phyloP scores from a whole-genome alignment of 1,140 invertebrate species.

The Ylistrum balloti region DNA sequence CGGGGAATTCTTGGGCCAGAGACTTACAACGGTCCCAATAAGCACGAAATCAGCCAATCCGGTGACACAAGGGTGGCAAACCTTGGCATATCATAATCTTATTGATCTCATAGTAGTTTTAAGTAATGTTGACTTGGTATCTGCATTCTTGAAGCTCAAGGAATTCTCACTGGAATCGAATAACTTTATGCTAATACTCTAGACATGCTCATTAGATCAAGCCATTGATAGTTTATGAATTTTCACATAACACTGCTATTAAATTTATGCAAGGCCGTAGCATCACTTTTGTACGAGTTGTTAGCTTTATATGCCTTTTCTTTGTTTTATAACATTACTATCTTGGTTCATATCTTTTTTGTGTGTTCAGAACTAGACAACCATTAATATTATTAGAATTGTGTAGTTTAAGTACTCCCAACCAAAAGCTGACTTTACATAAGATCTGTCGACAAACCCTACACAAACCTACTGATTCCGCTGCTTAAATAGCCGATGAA shows the following conservation, averaged over 20 bases:
- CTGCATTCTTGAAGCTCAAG: not conserved
- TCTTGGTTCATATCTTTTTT: too few species aligned
- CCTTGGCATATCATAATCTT: not conserved
- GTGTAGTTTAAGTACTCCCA: too few species aligned
- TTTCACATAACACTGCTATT: not conserved
- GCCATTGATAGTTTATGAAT: not conserved
- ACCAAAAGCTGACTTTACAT: too few species aligned
- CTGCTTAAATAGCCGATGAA: too few species aligned
- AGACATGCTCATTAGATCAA: conserved; percentile 14
- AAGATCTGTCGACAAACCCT: too few species aligned
- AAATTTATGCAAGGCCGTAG: not conserved
- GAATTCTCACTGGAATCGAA: not conserved
- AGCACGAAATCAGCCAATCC: not conserved
- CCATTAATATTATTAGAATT: too few species aligned
- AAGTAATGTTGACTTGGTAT: not conserved
- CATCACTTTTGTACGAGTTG: not conserved
- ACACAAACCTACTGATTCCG: too few species aligned
- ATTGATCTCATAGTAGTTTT: not conserved
- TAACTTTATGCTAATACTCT: not conserved
- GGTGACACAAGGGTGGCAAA: not conserved
- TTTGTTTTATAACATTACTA: too few species aligned
- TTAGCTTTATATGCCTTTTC: not conserved
- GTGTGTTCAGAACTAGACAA: too few species aligned
- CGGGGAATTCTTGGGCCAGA: not conserved
- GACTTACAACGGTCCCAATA: not conserved